Percentiles rank a stretch among this genome's conserved stretches.
Conservation (phyloP, 2,888 invertebrate genomes). For the Cheilosia variabilis region DNA sequence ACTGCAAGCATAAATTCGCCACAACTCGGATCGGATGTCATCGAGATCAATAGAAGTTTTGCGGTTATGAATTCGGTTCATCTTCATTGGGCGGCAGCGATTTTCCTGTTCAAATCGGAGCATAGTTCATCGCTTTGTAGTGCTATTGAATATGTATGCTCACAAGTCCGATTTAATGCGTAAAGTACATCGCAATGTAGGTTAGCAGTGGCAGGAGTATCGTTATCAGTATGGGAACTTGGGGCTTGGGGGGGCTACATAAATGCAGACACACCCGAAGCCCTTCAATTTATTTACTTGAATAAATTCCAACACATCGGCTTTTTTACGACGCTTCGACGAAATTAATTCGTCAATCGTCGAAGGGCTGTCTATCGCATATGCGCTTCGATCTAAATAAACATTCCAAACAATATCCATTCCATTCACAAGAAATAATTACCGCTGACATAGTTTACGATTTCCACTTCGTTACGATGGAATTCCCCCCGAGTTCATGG, state of each 20-base stretch:
- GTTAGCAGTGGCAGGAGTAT: constrained; percentile 15
- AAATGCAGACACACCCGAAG: neutral
- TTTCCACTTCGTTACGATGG: neutral
- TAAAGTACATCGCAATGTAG: constrained; percentile 13
- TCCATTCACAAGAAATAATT: neutral
- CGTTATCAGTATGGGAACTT: neutral
- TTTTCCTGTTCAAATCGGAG: constrained; percentile 27
- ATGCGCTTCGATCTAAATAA: neutral
- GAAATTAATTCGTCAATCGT: constrained; percentile 22
- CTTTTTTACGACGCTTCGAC: neutral
- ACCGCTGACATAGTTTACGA: constrained; percentile 11
- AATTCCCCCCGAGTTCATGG: constrained; percentile 2
- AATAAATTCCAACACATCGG: neutral
- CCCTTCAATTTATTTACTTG: constrained; percentile 17
- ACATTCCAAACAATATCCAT: neutral
- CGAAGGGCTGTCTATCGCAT: constrained; percentile 1
- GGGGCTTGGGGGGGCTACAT: neutral
- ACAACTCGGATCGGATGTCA: constrained; percentile 19
- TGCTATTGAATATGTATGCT: neutral
- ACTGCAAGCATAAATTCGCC: neutral
- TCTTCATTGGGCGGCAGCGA: constrained; percentile 22
- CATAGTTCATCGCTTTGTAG: constrained; percentile 18
- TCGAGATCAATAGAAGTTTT: constrained; percentile 25
- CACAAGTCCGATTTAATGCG: constrained; percentile 1
- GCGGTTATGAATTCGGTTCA: constrained; percentile 12